Base-by-base conservation (phyloP, 2,888 invertebrate genomes). In the Idaea straminata region DNA sequence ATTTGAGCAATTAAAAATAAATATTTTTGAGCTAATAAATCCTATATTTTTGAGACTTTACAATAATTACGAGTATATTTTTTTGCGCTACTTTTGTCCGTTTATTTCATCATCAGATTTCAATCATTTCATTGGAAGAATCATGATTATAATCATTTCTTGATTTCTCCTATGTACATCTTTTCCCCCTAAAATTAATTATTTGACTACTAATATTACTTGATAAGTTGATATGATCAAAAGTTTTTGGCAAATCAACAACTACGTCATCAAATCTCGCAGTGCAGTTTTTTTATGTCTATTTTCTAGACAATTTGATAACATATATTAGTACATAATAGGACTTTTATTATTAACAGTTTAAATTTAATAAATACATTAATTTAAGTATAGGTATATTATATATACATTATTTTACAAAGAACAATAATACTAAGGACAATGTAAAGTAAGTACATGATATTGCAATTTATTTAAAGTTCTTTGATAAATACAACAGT, bases 261-360 rank as follows among this genome's bases (percentile, higher is more conserved):
- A 74, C 89, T 91, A 91, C 83, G 73, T 80, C 84, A 83, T 91
- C 91, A 91, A 91, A 89, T 91, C 91, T 75, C 91, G 84, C 85
- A 82, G 91, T 91, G 91, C 88, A 83, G 79, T 79, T 70, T 77
- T 76, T 72, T 72, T 25, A 25, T 70, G 70, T 75, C 72, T 69
- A 63, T 61, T 72, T 64, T 72, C 76, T 73, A 80, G 78, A 75
- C 64, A 69, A 71, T 68, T 73, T 57, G 58, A 71, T 61, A 70
- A 70, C 57, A 67, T 58, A 34, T 38, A 58, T 58, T 58, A 47
- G 7, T 10, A 36, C 5, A 36, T 47, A 47, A 47, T 47, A 47
- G 47, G 47, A 47, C 13, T 47, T 47, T 47, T 25, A 25, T 13
- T 47, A 47, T 47, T 47, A 69, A 58, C 63, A 64, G 66, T 65